Evolutionary conservation across 2,113 vertebrate genomes (phyloP).

Genomic region (Lophochroa leadbeateri): DNA sequence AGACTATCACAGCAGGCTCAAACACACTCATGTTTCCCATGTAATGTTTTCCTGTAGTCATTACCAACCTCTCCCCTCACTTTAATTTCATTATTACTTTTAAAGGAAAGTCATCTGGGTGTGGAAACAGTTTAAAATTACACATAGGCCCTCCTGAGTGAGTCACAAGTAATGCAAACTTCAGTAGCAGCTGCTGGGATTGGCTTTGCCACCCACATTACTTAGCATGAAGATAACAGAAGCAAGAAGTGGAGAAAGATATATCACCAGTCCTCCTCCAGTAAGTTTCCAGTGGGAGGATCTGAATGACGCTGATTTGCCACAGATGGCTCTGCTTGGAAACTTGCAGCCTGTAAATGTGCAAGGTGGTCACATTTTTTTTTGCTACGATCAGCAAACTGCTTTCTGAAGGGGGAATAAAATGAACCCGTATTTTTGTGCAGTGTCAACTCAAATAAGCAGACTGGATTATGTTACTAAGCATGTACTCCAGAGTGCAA

Average conservation of each 20-base stretch:
- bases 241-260: not conserved
- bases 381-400: not conserved
- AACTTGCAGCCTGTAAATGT: not conserved
- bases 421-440: not conserved
- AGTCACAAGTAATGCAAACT: constrained; percentile 74
- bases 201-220: constrained; percentile 33
- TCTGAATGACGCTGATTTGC: not conserved
- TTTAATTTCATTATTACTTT: constrained; percentile 15
- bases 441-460: not conserved
- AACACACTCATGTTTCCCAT: not conserved
- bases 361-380: not conserved
- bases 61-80: not conserved
- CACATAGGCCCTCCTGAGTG: constrained; percentile 59
- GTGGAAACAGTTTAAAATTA: constrained; percentile 63
- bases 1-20: not conserved
- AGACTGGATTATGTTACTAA: not conserved
- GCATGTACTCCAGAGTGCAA: not conserved
- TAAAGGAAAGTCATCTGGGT: constrained; percentile 35
- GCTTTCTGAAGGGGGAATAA: not conserved
- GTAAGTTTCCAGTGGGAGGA: not conserved
- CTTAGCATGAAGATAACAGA: not conserved
- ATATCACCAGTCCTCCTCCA: not conserved
- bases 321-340: not conserved
- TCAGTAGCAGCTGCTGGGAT: constrained; percentile 56
- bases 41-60: not conserved